Conservation (phyloP, 2,113 vertebrate genomes). For the Actenoides lindsayi region DNA sequence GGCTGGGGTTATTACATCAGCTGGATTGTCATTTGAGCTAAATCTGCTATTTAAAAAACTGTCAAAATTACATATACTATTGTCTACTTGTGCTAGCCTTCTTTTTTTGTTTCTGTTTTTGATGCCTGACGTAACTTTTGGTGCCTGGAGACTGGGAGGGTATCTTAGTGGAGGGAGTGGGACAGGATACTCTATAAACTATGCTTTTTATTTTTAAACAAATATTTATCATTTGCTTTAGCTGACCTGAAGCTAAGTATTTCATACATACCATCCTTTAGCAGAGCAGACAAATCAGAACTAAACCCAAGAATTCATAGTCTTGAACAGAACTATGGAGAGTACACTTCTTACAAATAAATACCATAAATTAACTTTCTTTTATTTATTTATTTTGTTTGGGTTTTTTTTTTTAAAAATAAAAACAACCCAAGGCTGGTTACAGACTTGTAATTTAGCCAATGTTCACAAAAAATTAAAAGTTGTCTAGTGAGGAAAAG, state of each 20-base stretch:
- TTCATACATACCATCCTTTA: neutral
- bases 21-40: neutral
- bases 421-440: neutral
- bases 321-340: neutral
- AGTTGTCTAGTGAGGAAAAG: neutral
- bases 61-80: neutral
- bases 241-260: neutral
- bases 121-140: neutral
- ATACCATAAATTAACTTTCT: neutral
- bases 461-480: neutral
- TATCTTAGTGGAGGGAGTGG: neutral
- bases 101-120: neutral
- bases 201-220: neutral
- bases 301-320: neutral
- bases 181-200: neutral
- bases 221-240: neutral
- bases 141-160: neutral
- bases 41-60: neutral
- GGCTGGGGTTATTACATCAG: neutral
- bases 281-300: neutral
- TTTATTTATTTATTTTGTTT: neutral
- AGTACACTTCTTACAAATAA: neutral
- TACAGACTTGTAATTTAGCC: neutral
- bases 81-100: neutral
- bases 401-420: neutral